Base-by-base conservation (phyloP, 2,113 vertebrate species). In the Orcinus orca region DNA sequence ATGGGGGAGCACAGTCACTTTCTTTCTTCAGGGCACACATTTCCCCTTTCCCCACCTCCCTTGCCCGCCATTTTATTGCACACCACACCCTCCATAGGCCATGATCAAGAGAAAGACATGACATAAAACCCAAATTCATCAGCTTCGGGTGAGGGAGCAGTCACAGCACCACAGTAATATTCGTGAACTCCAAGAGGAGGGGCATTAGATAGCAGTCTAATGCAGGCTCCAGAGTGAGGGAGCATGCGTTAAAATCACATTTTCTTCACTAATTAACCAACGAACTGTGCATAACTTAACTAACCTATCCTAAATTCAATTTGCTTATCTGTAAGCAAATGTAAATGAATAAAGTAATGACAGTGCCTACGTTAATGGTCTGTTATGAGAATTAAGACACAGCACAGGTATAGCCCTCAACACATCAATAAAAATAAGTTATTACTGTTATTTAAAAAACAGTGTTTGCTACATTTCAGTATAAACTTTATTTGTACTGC, bases 301-400 rank as follows among this genome's bases (percentile, higher is more conserved):
- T 14, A 85, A 70, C 8, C 10, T 26, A 41, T 20, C 53, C 85
- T 55, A 83, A 82, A 70, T 67, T 80, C 71, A 79, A 17, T 83
- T 21, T 70, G 53, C 33, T 65, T 91, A 50, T 65, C 63, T 60
- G 2, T 25, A 96, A 86, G n/a, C 79, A 96, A 89, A 96, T n/a
- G 84, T 17, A 92, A 84, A 71, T 68, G 65, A 76, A 6, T 50
- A 93, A 89, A 33, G 23, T n/a, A 79, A 23, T 0, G 33, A 62
- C 2, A 55, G 21, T 60, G n/a, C 12, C 38, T 50, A 90, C 58
- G 8, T n/a, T 55, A 68, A n/a, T 53, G 29, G 18, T 21, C 26
- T 67, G 11, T 38, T 38, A 70, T 47, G 36, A 93, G 67, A 93
- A 70, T 76, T 63, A 90, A 90, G 21, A 79, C 8, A 82, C 2